phyloP scores from a whole-genome alignment of 1,140 invertebrate species.

The Coelopa frigida region DNA sequence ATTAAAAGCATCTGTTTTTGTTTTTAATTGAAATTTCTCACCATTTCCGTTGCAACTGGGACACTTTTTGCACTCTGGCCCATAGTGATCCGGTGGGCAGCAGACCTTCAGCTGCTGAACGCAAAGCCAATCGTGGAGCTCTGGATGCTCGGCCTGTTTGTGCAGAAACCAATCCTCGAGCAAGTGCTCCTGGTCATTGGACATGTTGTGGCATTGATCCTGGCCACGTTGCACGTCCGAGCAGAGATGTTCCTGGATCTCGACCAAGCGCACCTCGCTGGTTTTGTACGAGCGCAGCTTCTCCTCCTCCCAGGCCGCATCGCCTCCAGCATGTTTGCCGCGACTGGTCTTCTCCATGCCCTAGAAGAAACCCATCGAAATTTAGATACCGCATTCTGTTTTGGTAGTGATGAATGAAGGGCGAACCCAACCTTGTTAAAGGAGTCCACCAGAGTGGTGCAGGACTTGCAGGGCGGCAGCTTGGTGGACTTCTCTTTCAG shows the following conservation, averaged over 20 bases:
- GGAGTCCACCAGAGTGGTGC: conserved; percentile 68
- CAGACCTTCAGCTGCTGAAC: conserved; percentile 76
- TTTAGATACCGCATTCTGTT: conserved; percentile 11
- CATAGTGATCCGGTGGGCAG: conserved; percentile 83
- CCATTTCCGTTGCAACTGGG: conserved; percentile 83
- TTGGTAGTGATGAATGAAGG: conserved; percentile 1
- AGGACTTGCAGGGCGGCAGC: conserved; percentile 70
- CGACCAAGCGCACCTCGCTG: conserved; percentile 86
- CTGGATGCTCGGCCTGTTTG: conserved; percentile 56
- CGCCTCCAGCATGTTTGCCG: conserved; percentile 92
- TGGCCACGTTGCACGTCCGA: conserved; percentile 63
- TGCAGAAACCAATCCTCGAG: conserved; percentile 91
- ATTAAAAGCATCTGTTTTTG: too few species aligned
- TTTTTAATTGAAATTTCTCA: conserved; percentile 6
- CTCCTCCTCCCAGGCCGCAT: conserved; percentile 95
- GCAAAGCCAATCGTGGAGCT: conserved; percentile 76
- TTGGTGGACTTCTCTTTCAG: conserved; percentile 38
- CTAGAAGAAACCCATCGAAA: too few species aligned
- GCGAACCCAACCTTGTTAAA: conserved; percentile 60
- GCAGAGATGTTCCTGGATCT: conserved; percentile 85
- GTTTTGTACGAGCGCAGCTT: conserved; percentile 79
- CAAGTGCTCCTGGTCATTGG: conserved; percentile 72
- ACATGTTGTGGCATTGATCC: conserved; percentile 75
- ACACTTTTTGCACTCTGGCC: conserved; percentile 78
- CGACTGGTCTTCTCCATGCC: conserved; percentile 75